Evolutionary conservation across 2,888 invertebrate genomes (phyloP).

Genomic region (Cephus spinipes): DNA sequence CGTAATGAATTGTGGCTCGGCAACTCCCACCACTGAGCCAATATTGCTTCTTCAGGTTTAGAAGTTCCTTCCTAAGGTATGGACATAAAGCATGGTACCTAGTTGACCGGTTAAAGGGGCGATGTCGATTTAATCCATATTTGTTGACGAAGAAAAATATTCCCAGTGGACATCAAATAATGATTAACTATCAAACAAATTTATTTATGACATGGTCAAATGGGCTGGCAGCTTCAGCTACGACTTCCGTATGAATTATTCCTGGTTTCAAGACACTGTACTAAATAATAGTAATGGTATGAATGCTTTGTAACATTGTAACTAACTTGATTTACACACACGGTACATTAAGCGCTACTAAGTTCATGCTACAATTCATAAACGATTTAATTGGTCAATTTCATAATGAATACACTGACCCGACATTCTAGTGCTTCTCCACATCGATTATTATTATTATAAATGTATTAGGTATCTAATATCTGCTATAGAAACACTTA

Average conservation of each 20-base stretch:
- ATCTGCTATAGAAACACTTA: background rate
- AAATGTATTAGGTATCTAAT: background rate
- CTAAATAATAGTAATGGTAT: background rate
- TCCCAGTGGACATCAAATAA: background rate
- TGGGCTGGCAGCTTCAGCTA: background rate
- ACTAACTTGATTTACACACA: background rate
- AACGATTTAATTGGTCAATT: background rate
- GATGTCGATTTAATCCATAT: constrained; percentile 5
- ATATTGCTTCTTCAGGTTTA: constrained; percentile 61
- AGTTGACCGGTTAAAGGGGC: constrained; percentile 16
- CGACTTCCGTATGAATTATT: background rate
- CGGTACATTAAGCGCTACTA: background rate
- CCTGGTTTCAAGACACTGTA: background rate
- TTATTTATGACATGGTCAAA: background rate
- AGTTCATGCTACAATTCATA: background rate
- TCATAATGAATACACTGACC: background rate
- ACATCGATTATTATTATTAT: background rate
- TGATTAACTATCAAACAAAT: background rate
- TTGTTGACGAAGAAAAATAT: background rate
- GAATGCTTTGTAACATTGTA: background rate
- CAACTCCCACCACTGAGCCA: constrained; percentile 46
- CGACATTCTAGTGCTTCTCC: background rate
- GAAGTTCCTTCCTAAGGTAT: constrained; percentile 37
- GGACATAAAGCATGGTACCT: background rate
- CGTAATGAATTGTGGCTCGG: constrained; percentile 60